Evolutionary conservation across 2,113 vertebrate species (phyloP), one percentile per base, ranked within the genome.

Genomic region (Antechinus stuartii): DNA sequence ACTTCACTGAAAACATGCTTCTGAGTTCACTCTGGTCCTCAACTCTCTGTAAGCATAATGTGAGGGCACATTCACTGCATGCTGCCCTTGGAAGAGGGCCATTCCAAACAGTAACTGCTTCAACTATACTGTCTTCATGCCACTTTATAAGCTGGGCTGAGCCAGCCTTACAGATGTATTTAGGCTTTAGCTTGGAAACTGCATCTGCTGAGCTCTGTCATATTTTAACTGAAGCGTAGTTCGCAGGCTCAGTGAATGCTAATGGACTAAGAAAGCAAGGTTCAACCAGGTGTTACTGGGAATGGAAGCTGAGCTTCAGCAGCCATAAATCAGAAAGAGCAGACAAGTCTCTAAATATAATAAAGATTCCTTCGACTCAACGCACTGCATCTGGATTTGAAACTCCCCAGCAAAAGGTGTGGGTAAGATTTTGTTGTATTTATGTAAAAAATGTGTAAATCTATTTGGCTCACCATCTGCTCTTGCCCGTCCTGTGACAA

Each of bases 391-490:
- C 97, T 98, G 96, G 96, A 97, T 96, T 96, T 50, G 93, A 97
- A 96, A 97, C 94, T 96, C 97, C 52, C 52, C 7, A 97, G 42
- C 92, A 94, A 97, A 94, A 98, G 27, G 94, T 93, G 95, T 91
- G 97, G n/a, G 90, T 1, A 2, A 92, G 96, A 94, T 95, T 98
- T 97, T 98, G 95, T 97, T 98, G 97, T 96, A 96, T 95, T 97
- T 96, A 97, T 93, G 94, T 94, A 95, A 96, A 96, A 98, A 97
- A 93, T 95, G 94, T 96, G 98, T 96, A 92, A 97, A 97, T 96
- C 96, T 97, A 97, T 97, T 97, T 98, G 92, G 52, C 94, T 97
- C 95, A 98, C 98, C 98, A 99, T 99, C 99, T 98, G 98, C 98
- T 98, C 97, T 96, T 61, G 92, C 97, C 98, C 97, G 97, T 94